Conservation (phyloP, 2,888 invertebrate species). For the Macaria notata region DNA sequence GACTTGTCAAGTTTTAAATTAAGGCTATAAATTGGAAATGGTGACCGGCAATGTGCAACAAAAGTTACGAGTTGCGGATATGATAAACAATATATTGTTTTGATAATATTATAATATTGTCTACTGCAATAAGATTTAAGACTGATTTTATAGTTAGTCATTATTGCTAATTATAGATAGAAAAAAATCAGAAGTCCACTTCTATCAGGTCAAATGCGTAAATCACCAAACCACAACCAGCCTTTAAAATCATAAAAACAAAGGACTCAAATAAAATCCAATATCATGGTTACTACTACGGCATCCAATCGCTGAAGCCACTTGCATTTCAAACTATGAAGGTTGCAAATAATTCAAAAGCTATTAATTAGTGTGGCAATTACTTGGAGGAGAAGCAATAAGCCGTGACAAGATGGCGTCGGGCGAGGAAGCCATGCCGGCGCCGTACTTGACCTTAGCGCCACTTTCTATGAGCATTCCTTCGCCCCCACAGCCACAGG, state of each 20-base stretch:
- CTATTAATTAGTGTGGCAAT: constrained; percentile 49
- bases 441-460: constrained; percentile 59
- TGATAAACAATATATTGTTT: too few species aligned
- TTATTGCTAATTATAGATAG: too few species aligned
- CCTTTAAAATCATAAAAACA: constrained; percentile 11
- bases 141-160: too few species aligned
- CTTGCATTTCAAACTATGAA: constrained; percentile 41
- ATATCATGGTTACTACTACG: constrained; percentile 18
- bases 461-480: constrained; percentile 46
- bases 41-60: too few species aligned
- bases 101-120: too few species aligned
- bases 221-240: constrained; percentile 7
- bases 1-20: too few species aligned
- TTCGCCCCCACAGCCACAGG: constrained; percentile 26
- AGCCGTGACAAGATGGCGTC: constrained; percentile 38
- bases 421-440: constrained; percentile 52
- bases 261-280: constrained; percentile 24
- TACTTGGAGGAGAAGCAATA: constrained; percentile 50
- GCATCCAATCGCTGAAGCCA: constrained; percentile 41
- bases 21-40: too few species aligned
- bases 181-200: neutral
- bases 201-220: neutral
- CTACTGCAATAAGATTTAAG: too few species aligned
- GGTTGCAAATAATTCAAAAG: constrained; percentile 45
- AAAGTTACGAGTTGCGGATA: too few species aligned